These are phyloP conservation scores for Hycleus phaleratus DNA, from an alignment of 1,140 invertebrate species.

Conservation along the genomic window DNA sequence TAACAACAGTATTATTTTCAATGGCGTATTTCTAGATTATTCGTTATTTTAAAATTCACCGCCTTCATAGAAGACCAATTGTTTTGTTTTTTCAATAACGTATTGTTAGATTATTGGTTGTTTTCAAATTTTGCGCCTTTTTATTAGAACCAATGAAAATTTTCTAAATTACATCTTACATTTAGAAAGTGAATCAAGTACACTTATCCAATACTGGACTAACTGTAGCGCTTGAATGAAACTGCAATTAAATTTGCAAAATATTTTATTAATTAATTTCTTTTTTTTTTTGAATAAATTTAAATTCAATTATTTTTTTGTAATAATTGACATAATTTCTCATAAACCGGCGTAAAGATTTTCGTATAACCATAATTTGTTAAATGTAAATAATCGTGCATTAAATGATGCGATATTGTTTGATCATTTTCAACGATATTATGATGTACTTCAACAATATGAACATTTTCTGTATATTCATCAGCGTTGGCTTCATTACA, in stretches of 20 bases:
- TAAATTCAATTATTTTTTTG: constrained; percentile 30
- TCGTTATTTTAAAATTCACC: too few relatives aligned
- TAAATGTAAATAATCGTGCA: constrained; percentile 67
- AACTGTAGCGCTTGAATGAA: too few relatives aligned
- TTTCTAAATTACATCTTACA: too few relatives aligned
- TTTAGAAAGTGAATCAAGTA: too few relatives aligned
- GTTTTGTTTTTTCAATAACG: too few relatives aligned
- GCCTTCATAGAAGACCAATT: too few relatives aligned
- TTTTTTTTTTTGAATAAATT: background rate
- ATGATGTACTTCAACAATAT: constrained; percentile 49
- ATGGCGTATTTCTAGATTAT: too few relatives aligned
- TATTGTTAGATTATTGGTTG: too few relatives aligned
- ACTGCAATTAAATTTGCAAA: background rate
- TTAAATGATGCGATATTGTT: constrained; percentile 56
- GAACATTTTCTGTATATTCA: constrained; percentile 32
- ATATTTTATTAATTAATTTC: background rate
- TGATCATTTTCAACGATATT: constrained; percentile 52
- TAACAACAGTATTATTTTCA: too few relatives aligned
- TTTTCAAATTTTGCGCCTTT: too few relatives aligned
- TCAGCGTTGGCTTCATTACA: constrained; percentile 32
- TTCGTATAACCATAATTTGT: constrained; percentile 58
- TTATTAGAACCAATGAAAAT: too few relatives aligned
- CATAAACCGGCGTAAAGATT: constrained; percentile 54
- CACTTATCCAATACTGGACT: too few relatives aligned
- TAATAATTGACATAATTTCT: constrained; percentile 47